Evolutionary conservation across 2,797 vertebrate genomes (phyloP).

Genomic region (Liasis olivaceus): DNA sequence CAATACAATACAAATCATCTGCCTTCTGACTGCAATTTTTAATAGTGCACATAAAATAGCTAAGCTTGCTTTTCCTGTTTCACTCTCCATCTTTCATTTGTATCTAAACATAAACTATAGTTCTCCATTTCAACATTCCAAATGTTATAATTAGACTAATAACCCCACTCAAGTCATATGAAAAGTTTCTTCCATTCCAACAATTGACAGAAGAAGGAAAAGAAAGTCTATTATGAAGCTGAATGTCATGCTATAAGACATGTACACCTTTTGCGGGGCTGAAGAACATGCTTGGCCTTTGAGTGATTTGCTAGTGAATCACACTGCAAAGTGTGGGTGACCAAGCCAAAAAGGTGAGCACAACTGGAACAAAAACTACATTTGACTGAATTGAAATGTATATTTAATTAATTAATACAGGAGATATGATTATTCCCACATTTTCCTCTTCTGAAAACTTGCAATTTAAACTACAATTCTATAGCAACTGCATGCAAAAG

Average conservation of each 20-base stretch:
- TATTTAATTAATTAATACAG: not conserved
- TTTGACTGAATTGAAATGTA: not conserved
- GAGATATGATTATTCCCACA: not conserved
- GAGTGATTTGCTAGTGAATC: not conserved
- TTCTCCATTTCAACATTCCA: constrained; percentile 39
- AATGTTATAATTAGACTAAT: constrained; percentile 29
- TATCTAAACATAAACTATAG: constrained; percentile 31
- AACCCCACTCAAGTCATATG: constrained; percentile 41
- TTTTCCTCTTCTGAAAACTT: not conserved
- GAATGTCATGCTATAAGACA: not conserved
- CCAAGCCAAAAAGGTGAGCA: not conserved
- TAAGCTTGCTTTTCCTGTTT: not conserved
- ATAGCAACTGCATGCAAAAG: too few relatives aligned
- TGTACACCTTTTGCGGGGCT: not conserved
- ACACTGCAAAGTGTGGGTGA: not conserved
- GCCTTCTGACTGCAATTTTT: constrained; percentile 17
- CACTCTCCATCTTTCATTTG: constrained; percentile 5
- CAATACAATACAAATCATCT: constrained; percentile 42
- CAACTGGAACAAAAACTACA: not conserved
- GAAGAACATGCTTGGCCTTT: not conserved
- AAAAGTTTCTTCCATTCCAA: not conserved
- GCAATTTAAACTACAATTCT: not conserved
- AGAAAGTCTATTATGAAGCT: not conserved
- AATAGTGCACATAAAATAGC: constrained; percentile 16
- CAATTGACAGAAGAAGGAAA: not conserved